Evolutionary conservation across 2,113 vertebrate species (phyloP).

Genomic region (Calypte anna): DNA sequence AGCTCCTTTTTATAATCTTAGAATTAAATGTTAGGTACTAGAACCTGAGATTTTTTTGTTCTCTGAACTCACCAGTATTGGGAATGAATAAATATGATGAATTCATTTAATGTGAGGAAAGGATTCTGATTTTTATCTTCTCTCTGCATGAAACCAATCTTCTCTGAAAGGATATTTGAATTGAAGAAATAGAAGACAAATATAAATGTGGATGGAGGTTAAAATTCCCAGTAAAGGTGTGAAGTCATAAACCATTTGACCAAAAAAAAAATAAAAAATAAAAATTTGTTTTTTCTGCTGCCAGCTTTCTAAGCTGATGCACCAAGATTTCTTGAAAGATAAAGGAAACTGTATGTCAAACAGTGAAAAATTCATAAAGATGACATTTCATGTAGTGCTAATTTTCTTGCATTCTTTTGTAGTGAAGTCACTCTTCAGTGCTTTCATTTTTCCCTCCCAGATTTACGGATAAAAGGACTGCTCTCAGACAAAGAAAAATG

Average conservation of each 20-base stretch:
- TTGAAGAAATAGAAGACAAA: constrained; percentile 81
- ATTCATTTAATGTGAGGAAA: constrained; percentile 74
- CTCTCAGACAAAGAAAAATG: constrained; percentile 47
- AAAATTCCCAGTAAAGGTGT: constrained; percentile 74
- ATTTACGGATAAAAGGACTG: constrained; percentile 1
- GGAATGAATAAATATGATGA: constrained; percentile 41
- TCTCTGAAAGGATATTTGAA: constrained; percentile 80
- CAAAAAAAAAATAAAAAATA: constrained; percentile 69
- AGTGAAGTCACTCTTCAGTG: constrained; percentile 18
- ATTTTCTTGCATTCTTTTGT: constrained; percentile 42
- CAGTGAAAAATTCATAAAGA: constrained; percentile 45
- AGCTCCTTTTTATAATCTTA: not conserved
- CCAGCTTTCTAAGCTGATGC: constrained; percentile 60
- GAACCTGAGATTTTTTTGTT: constrained; percentile 22
- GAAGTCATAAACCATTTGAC: constrained; percentile 75
- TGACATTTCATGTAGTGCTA: constrained; percentile 56
- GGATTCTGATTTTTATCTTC: constrained; percentile 76
- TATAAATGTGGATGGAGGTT: constrained; percentile 79
- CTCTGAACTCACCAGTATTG: constrained; percentile 33
- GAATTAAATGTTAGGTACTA: constrained; percentile 16
- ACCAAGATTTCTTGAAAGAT: constrained; percentile 32
- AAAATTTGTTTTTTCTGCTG: constrained; percentile 74
- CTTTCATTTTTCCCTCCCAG: constrained; percentile 37
- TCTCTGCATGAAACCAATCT: constrained; percentile 82
- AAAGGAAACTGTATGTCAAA: constrained; percentile 62